These are phyloP conservation scores for Bubo scandiacus DNA, from an alignment of 2,113 vertebrate species.

Conservation along the genomic window DNA sequence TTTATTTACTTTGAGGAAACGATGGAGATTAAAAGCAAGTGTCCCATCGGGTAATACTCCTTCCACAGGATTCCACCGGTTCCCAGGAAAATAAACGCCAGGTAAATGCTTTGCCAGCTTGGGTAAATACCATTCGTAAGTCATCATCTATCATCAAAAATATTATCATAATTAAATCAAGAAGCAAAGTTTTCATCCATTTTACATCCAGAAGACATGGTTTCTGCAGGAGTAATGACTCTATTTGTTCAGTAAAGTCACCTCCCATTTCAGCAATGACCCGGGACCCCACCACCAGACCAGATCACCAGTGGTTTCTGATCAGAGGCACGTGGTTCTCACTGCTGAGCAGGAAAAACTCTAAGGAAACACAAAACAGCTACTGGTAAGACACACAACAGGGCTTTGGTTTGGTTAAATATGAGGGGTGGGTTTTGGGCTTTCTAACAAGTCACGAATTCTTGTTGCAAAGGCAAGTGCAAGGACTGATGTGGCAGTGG, in stretches of 20 bases:
- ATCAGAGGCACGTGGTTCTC: neutral
- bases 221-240: neutral
- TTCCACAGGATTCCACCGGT: conserved; percentile 85
- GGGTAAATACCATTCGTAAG: conserved; percentile 92
- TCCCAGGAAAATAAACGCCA: conserved; percentile 86
- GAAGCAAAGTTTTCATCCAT: neutral
- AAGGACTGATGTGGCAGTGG: neutral
- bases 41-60: conserved; percentile 72
- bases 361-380: neutral
- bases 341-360: neutral
- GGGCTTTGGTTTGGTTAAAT: neutral
- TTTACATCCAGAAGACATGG: neutral
- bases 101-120: conserved; percentile 88
- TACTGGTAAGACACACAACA: neutral
- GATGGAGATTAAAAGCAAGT: conserved; percentile 88
- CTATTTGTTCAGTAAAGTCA: neutral
- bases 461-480: neutral
- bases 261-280: neutral
- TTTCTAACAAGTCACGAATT: neutral
- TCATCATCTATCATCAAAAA: conserved; percentile 89
- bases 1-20: conserved; percentile 88
- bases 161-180: neutral
- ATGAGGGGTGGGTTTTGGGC: neutral
- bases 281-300: neutral
- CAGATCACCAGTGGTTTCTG: neutral